Evolutionary conservation across 2,797 vertebrate genomes (phyloP).

Genomic region (Pachyuromys duprasi): DNA sequence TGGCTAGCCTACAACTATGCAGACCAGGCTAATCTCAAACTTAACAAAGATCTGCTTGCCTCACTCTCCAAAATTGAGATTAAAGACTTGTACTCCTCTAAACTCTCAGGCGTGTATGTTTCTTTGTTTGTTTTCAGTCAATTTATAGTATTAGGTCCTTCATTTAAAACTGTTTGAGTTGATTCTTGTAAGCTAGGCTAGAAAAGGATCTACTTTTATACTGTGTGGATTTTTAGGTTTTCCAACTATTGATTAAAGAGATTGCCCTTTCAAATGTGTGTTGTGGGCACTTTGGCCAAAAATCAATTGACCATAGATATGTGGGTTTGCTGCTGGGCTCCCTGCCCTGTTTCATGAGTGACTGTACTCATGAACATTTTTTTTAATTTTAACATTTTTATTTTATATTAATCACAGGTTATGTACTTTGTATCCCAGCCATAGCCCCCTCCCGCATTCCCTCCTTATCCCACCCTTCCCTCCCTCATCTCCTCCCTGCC

Average conservation of each 20-base stretch:
- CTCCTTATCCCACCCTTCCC: too few relatives aligned
- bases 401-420: too few relatives aligned
- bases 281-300: not conserved
- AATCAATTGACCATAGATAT: not conserved
- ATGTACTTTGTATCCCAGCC: too few relatives aligned
- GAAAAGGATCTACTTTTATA: not conserved
- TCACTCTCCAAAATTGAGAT: not conserved
- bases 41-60: not conserved
- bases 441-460: too few relatives aligned
- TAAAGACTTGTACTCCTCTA: not conserved
- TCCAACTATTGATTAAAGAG: not conserved
- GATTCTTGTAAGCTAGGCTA: not conserved
- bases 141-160: not conserved
- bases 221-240: not conserved
- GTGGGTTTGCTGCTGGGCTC: not conserved
- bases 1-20: not conserved
- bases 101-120: not conserved
- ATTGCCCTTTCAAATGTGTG: not conserved
- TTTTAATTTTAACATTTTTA: too few relatives aligned
- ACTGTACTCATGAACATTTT: not conserved
- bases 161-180: not conserved
- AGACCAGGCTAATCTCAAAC: not conserved
- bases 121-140: not conserved
- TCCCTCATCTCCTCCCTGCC: too few relatives aligned
- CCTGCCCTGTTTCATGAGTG: not conserved